A percentile compares a stretch with the other conserved stretches of the same genome.
phyloP scores from a whole-genome alignment of 2,113 vertebrate genomes.

The Erinaceus europaeus region DNA sequence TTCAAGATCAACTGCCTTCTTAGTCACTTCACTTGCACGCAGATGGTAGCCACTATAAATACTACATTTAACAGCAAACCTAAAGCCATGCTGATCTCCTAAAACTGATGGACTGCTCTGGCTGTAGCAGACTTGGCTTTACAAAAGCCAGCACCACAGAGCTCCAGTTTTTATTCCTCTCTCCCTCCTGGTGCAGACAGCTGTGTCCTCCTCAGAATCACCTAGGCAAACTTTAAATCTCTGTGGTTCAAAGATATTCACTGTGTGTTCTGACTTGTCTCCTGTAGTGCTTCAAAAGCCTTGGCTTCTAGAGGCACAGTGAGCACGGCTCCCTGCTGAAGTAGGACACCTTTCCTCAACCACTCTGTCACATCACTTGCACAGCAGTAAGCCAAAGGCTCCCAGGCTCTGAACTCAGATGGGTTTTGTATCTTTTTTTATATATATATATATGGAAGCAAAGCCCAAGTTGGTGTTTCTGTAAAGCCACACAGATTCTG shows the following conservation, averaged over 20 bases:
- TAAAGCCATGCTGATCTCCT: not conserved
- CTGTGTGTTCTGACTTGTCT: conserved; percentile 64
- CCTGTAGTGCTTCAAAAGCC: conserved; percentile 57
- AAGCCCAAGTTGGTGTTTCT: not conserved
- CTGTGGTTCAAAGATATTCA: conserved; percentile 58
- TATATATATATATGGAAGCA: not conserved
- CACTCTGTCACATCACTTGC: not conserved
- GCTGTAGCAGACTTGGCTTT: not conserved
- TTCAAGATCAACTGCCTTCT: not conserved
- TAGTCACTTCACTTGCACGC: not conserved
- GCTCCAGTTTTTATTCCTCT: conserved; percentile 32
- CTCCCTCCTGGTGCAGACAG: conserved; percentile 6
- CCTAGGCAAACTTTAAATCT: conserved; percentile 44
- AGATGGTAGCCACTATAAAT: not conserved
- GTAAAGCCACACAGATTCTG: not conserved
- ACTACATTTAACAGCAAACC: not conserved
- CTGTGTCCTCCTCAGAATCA: conserved; percentile 37
- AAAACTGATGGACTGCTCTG: not conserved
- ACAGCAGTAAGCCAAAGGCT: not conserved
- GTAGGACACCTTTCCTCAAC: not conserved
- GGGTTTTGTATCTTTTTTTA: not conserved
- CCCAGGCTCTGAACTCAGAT: not conserved
- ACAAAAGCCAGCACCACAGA: not conserved
- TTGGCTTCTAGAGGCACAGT: conserved; percentile 19
- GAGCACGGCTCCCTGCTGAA: not conserved